Conservation (phyloP, 1,140 invertebrate genomes). For the Stenopsyche tienmushanensis region DNA sequence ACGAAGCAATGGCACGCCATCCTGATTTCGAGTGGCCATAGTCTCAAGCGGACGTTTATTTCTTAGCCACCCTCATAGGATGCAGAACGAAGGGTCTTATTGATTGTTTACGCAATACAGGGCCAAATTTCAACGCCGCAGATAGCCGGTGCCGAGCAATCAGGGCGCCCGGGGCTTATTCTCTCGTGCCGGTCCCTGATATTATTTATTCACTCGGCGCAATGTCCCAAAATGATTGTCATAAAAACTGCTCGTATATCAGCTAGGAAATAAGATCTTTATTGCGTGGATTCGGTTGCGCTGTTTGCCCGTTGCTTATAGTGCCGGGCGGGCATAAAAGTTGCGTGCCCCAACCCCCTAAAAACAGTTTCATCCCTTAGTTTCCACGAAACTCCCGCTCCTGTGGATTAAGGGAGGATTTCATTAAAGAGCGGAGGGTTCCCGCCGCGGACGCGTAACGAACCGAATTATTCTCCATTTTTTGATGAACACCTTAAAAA, state of each 20-base stretch:
- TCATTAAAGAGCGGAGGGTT: constrained; percentile 36
- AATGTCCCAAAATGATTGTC: constrained; percentile 40
- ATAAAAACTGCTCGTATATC: constrained; percentile 41
- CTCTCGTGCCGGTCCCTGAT: background rate
- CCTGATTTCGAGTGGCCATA: no score
- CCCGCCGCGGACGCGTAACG: constrained; percentile 28
- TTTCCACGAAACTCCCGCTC: constrained; percentile 17
- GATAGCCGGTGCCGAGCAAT: background rate
- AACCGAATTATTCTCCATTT: constrained; percentile 34
- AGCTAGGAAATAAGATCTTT: constrained; percentile 41
- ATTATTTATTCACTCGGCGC: constrained; percentile 38
- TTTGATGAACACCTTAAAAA: constrained; percentile 23
- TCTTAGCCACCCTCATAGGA: no score
- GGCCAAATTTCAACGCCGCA: background rate
- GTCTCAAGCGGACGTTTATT: no score
- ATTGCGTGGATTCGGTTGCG: constrained; percentile 39
- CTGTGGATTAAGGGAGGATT: constrained; percentile 35
- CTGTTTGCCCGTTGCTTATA: constrained; percentile 27
- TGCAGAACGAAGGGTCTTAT: no score
- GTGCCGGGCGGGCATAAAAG: constrained; percentile 29
- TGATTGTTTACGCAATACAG: no score
- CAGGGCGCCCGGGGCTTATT: background rate
- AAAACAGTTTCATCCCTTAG: constrained; percentile 22
- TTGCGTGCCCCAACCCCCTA: constrained; percentile 25
- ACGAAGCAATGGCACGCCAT: no score